These are phyloP conservation scores for Hippocampus abdominalis DNA, from an alignment of 2,113 vertebrate genomes.

Conservation along the genomic window DNA sequence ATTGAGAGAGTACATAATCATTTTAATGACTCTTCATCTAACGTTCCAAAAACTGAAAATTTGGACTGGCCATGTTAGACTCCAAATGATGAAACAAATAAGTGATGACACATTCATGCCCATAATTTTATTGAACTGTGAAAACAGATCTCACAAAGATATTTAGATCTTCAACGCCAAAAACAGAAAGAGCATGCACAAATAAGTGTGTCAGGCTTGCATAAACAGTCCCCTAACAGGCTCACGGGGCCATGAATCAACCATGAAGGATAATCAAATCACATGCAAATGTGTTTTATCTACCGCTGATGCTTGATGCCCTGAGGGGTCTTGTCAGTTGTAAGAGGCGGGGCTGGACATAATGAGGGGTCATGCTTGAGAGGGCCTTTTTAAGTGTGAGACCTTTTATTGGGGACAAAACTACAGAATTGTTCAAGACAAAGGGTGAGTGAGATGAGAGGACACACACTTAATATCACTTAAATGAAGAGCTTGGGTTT, in stretches of 20 bases:
- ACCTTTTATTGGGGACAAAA: slow-evolving; percentile 63
- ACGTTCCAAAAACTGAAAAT: background rate
- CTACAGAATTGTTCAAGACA: slow-evolving; percentile 69
- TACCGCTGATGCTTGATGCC: slow-evolving; percentile 58
- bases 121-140: background rate
- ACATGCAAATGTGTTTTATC: slow-evolving; percentile 67
- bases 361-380: slow-evolving; percentile 66
- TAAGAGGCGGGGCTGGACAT: slow-evolving; percentile 64
- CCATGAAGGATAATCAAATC: slow-evolving; percentile 72
- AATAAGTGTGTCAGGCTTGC: slow-evolving; percentile 51
- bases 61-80: background rate
- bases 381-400: slow-evolving; percentile 62
- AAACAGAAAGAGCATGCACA: slow-evolving; percentile 15
- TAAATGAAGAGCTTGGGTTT: background rate
- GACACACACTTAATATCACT: slow-evolving; percentile 1
- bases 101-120: background rate
- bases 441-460: slow-evolving; percentile 48
- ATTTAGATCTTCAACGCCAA: background rate
- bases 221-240: slow-evolving; percentile 44
- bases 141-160: slow-evolving; percentile 2
- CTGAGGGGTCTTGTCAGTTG: slow-evolving; percentile 59
- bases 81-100: background rate
- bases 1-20: no score
- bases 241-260: slow-evolving; percentile 60
- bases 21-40: background rate